Percentiles rank a stretch among this genome's conserved stretches.
phyloP scores from a whole-genome alignment of 2,797 vertebrate species.

The Acanthopagrus latus region DNA sequence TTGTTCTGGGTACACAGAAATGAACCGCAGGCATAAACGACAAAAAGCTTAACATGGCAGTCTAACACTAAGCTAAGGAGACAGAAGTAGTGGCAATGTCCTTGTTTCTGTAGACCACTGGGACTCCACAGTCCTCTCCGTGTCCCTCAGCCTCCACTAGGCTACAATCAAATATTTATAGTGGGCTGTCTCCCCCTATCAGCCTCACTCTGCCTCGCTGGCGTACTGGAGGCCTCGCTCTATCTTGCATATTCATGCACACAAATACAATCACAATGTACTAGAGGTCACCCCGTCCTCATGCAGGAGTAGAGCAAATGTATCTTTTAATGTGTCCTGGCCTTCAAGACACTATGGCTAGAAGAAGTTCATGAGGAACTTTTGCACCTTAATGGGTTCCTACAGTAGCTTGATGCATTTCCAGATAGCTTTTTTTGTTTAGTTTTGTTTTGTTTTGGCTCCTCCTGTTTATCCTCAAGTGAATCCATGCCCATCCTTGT shows the following conservation, averaged over 20 bases:
- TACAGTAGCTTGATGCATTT: not conserved
- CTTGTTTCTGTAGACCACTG: constrained; percentile 66
- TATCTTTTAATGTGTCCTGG: not conserved
- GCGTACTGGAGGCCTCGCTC: constrained; percentile 42
- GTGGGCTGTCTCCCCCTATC: constrained; percentile 67
- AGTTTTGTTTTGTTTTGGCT: not conserved
- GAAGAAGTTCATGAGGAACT: constrained; percentile 1
- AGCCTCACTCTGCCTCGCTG: constrained; percentile 58
- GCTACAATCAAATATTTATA: constrained; percentile 83
- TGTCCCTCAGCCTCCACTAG: constrained; percentile 72
- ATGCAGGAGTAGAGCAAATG: not conserved
- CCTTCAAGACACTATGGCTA: not conserved
- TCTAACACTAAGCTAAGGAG: constrained; percentile 30
- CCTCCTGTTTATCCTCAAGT: constrained; percentile 3
- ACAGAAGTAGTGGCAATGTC: constrained; percentile 51
- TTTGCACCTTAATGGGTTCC: not conserved
- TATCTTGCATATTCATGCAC: constrained; percentile 32
- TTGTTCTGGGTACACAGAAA: constrained; percentile 1
- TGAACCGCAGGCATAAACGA: constrained; percentile 1
- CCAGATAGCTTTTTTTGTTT: not conserved
- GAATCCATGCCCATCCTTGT: constrained; percentile 65
- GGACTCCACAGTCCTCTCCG: constrained; percentile 61
- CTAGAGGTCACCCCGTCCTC: constrained; percentile 1
- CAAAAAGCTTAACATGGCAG: constrained; percentile 41
- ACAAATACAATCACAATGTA: constrained; percentile 17